Conservation (phyloP, 1,140 invertebrate genomes). For the Microplitis demolitor region DNA sequence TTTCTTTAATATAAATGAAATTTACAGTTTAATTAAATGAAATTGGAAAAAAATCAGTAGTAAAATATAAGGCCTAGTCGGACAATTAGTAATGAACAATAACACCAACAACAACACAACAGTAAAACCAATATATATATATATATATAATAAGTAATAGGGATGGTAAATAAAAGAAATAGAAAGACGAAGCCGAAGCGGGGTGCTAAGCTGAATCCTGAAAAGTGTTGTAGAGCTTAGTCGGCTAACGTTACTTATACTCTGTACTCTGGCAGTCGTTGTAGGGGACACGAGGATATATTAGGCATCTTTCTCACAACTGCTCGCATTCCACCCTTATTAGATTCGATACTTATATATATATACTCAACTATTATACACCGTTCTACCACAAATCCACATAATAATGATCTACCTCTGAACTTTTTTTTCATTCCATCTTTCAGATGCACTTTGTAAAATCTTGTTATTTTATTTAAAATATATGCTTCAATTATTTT, state of each 20-base stretch:
- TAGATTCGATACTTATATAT: conserved; percentile 40
- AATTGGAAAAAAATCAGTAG: conserved; percentile 29
- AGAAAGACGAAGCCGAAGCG: conserved; percentile 47
- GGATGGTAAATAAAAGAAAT: background rate
- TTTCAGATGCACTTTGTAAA: too few relatives aligned
- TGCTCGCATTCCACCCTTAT: conserved; percentile 51
- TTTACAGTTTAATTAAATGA: background rate
- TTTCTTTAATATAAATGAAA: too few relatives aligned
- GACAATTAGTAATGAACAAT: conserved; percentile 14
- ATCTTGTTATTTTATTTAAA: too few relatives aligned
- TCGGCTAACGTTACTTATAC: conserved; percentile 56
- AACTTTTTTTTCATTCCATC: conserved; percentile 13
- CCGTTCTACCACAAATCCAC: background rate
- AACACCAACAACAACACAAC: background rate
- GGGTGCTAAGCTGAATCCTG: conserved; percentile 57
- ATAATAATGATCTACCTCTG: conserved; percentile 7
- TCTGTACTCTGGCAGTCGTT: conserved; percentile 11
- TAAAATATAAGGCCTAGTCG: conserved; percentile 38
- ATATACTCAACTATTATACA: background rate
- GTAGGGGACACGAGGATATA: conserved; percentile 25
- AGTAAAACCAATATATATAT: background rate
- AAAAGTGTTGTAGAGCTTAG: conserved; percentile 57
- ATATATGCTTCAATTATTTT: too few relatives aligned
- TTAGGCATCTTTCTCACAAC: conserved; percentile 30
- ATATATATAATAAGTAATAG: too few relatives aligned